Conservation (phyloP, 2,797 vertebrate genomes). For the Mastacembelus armatus region DNA sequence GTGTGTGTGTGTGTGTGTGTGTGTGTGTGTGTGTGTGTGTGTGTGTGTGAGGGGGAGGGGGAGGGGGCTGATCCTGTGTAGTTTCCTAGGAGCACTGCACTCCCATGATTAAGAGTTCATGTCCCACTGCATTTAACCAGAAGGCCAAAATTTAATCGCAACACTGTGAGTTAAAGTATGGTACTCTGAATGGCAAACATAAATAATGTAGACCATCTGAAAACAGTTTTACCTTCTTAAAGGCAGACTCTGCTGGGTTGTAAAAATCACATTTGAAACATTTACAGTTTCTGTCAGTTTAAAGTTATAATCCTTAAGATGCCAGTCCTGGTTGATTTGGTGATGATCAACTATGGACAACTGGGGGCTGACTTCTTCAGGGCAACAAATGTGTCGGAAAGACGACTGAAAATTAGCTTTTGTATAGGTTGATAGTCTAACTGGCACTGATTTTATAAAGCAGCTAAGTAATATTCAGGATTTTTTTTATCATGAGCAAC, state of each 20-base stretch:
- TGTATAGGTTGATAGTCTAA: too few species aligned
- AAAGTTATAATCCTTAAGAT: background rate
- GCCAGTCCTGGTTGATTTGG: background rate
- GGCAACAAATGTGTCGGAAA: too few species aligned
- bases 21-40: background rate
- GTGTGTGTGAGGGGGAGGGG: background rate
- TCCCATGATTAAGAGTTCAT: background rate
- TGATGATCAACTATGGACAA: too few species aligned
- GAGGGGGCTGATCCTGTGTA: background rate
- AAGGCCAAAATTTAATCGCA: slow-evolving; percentile 1
- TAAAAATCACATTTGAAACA: background rate
- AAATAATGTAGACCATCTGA: slow-evolving; percentile 11
- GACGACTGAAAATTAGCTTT: too few species aligned
- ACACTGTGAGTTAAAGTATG: slow-evolving; percentile 2
- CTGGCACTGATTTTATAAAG: too few species aligned
- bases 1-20: background rate
- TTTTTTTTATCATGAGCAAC: too few species aligned
- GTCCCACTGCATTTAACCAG: background rate
- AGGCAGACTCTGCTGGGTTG: background rate
- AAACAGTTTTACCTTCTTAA: background rate
- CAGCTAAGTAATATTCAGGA: too few species aligned
- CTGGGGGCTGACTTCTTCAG: too few species aligned
- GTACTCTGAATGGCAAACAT: background rate
- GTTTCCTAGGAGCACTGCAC: slow-evolving; percentile 7
- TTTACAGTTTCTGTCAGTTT: background rate